Conservation (phyloP, 37 sponge, comb jelly and placozoan genomes). For the Aphrocallistes beatrix region DNA sequence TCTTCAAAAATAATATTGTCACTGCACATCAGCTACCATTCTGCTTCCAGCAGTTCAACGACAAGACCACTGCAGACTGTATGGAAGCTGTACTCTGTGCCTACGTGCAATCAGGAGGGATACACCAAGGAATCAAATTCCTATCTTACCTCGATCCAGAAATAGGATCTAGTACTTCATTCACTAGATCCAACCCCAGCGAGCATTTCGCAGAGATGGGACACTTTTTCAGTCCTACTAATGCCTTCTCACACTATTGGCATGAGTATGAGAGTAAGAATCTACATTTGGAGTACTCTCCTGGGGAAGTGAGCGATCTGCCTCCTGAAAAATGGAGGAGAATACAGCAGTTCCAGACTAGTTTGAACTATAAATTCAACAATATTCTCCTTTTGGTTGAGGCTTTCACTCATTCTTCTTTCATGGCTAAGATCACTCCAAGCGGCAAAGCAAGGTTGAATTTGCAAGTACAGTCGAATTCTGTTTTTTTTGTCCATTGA, state of each 20-base stretch:
- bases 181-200: background rate
- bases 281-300: background rate
- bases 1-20: background rate
- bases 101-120: conserved; percentile 70
- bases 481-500: too few species aligned
- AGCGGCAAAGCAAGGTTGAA: background rate
- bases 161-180: background rate
- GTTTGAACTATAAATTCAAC: conserved; percentile 49
- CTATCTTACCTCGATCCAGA: conserved; percentile 53
- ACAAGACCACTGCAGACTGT: conserved; percentile 82
- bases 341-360: background rate
- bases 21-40: conserved; percentile 15
- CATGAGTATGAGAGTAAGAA: background rate
- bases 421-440: conserved; percentile 42
- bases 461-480: too few species aligned
- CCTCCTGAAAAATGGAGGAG: background rate
- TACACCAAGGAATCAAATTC: conserved; percentile 48
- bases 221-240: conserved; percentile 18
- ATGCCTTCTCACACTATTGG: background rate
- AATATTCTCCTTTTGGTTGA: conserved; percentile 57
- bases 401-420: conserved; percentile 90
- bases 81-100: conserved; percentile 79
- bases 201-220: background rate
- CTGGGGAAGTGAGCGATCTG: background rate
- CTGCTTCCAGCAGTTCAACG: conserved; percentile 48